These are phyloP conservation scores for Gymnobelideus leadbeateri DNA, from an alignment of 2,113 vertebrate genomes.

Conservation along the genomic window DNA sequence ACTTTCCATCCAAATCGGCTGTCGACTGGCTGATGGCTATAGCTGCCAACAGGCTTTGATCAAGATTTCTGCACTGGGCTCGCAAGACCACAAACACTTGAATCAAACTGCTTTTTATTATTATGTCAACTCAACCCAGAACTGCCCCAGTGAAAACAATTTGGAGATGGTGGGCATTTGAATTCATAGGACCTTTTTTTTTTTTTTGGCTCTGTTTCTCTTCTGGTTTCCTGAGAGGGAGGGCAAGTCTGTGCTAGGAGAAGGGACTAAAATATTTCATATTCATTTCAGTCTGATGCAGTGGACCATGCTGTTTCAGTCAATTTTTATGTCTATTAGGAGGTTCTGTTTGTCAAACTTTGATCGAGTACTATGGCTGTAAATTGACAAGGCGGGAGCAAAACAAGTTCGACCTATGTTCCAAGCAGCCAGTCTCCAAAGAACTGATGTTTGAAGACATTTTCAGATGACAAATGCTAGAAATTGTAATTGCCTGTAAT, in stretches of 20 bases:
- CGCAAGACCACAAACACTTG: conserved; percentile 84
- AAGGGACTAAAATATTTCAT: conserved; percentile 79
- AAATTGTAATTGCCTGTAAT: conserved; percentile 74
- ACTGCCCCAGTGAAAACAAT: conserved; percentile 80
- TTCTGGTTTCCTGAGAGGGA: conserved; percentile 73
- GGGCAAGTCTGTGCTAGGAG: conserved; percentile 49
- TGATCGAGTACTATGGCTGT: conserved; percentile 70
- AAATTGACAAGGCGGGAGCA: conserved; percentile 65
- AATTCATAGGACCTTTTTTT: conserved; percentile 76
- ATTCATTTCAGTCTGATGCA: conserved; percentile 75
- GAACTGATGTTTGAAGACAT: conserved; percentile 58
- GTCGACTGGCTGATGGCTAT: conserved; percentile 84
- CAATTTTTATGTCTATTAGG: conserved; percentile 77
- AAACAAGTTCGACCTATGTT: conserved; percentile 65
- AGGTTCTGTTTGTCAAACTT: conserved; percentile 71
- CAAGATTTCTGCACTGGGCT: conserved; percentile 80
- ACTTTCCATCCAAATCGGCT: conserved; percentile 80
- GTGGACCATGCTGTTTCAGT: conserved; percentile 69
- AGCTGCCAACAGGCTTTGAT: conserved; percentile 86
- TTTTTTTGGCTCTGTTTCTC: conserved; percentile 77
- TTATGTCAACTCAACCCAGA: conserved; percentile 71
- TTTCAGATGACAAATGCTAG: conserved; percentile 75
- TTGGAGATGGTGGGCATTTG: conserved; percentile 81
- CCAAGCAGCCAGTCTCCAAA: conserved; percentile 64
- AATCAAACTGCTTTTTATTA: conserved; percentile 86